Evolutionary conservation across 2,797 vertebrate genomes (phyloP).

Genomic region (Lepidocolaptes lacrymiger): DNA sequence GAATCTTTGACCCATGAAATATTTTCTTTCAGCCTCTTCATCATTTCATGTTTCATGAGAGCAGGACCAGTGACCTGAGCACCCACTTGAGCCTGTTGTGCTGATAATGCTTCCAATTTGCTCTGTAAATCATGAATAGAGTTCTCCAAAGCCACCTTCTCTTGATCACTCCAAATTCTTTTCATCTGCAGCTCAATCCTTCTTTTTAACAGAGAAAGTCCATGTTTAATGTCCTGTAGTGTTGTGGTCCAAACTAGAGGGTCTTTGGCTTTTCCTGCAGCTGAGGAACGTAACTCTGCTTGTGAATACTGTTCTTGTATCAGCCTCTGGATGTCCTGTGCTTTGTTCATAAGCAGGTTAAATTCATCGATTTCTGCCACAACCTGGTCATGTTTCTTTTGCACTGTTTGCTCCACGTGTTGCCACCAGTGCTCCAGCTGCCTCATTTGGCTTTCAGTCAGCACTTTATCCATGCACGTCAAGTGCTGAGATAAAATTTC

Average conservation of each 20-base stretch:
- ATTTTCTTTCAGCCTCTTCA: conserved; percentile 80
- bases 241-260: conserved; percentile 78
- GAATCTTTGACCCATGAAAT: conserved; percentile 84
- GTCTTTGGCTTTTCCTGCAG: conserved; percentile 60
- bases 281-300: background rate
- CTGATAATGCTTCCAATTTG: conserved; percentile 68
- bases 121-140: conserved; percentile 77
- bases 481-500: conserved; percentile 74
- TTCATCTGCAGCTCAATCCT: conserved; percentile 76
- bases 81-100: conserved; percentile 63
- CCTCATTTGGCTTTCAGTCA: conserved; percentile 75
- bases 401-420: conserved; percentile 74
- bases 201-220: conserved; percentile 77
- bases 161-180: conserved; percentile 78
- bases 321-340: conserved; percentile 73
- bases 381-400: conserved; percentile 76
- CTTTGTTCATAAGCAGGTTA: conserved; percentile 68
- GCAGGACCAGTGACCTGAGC: conserved; percentile 62
- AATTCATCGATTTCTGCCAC: conserved; percentile 75
- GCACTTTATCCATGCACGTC: conserved; percentile 76
- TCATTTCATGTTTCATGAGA: conserved; percentile 77
- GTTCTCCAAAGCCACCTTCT: conserved; percentile 77
- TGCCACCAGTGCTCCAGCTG: conserved; percentile 82
- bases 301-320: conserved; percentile 56
- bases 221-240: conserved; percentile 78